Conservation (phyloP, 2,113 vertebrate species). For the Pimephales promelas region DNA sequence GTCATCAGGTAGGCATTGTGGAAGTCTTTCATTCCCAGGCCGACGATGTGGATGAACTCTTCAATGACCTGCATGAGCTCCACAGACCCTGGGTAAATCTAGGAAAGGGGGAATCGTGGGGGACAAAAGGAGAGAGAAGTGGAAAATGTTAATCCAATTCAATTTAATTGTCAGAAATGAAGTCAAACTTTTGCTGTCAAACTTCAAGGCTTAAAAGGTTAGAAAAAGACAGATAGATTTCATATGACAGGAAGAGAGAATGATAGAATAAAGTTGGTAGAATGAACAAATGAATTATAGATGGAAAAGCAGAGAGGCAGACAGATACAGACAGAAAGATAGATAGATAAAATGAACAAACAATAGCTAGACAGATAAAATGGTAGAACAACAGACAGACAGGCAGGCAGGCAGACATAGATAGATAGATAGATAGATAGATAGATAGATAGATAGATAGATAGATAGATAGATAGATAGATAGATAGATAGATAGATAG, state of each 20-base stretch:
- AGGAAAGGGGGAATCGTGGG: conserved; percentile 45
- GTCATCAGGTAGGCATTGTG: conserved; percentile 99
- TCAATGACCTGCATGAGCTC: conserved; percentile 99
- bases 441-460: background rate
- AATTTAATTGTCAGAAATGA: background rate
- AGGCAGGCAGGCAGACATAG: background rate
- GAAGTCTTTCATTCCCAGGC: conserved; percentile 99
- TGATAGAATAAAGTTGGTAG: background rate
- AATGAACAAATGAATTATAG: background rate
- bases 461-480: background rate
- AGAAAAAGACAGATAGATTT: background rate
- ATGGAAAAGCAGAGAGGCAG: background rate
- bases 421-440: background rate
- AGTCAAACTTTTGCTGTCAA: background rate
- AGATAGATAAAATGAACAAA: background rate
- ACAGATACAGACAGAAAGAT: background rate
- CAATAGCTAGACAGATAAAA: background rate
- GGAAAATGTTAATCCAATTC: background rate
- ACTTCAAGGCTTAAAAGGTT: background rate
- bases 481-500: background rate
- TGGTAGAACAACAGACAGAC: background rate
- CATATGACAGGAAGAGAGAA: background rate
- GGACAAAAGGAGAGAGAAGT: conserved; percentile 25
- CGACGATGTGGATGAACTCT: conserved; percentile 99
- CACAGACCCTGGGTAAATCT: conserved; percentile 97